Base-by-base conservation (phyloP, 1,140 invertebrate genomes). In the Diabrotica undecimpunctata region DNA sequence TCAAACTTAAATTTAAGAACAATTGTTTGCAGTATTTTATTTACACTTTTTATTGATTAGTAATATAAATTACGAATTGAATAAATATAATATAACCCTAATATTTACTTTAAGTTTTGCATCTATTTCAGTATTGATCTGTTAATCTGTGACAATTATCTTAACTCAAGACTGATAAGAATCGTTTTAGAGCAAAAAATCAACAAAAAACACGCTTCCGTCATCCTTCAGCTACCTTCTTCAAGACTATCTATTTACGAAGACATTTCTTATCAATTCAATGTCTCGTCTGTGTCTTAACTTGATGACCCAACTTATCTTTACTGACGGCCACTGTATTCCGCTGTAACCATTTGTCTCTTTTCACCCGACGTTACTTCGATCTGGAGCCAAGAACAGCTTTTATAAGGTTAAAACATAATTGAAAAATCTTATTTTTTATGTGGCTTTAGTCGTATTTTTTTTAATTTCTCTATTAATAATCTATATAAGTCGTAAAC, bases 271-370 rank as follows among this genome's bases (percentile, higher is more conserved):
- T 57, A 57, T 57, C 55, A 38, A 57, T 57, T 57, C 55, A 57
- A 36, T 57, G 55, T 57, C 55, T 57, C 55, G 55, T 57, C 38
- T 57, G 55, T 57, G 55, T 57, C 55, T 38, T 46, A 57, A 57
- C 55, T 57, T 57, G 55, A 57, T 57, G 55, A 57, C 55, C 36
- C 55, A 37, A 57, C 55, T 57, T 57, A 57, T 57, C 55, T 57
- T 37, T 37, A 37, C 55, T 7, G 55, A 57, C 55, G 55, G 55
- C 25, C 25, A 57, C 55, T 57, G 55, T 38, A 57, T 36, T 57
- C 37, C 55, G 37, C 55, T 57, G 25, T 57, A 57, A 57, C 37
- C 55, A 57, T 57, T 57, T 57, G 55, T 57, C 55, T 57, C 55
- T 57, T 57, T 57, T 57, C 55, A 25, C 55, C n/a, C 8, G 5